Base-by-base conservation (phyloP, 2,888 invertebrate genomes). In the Pristionchus maxplancki region DNA sequence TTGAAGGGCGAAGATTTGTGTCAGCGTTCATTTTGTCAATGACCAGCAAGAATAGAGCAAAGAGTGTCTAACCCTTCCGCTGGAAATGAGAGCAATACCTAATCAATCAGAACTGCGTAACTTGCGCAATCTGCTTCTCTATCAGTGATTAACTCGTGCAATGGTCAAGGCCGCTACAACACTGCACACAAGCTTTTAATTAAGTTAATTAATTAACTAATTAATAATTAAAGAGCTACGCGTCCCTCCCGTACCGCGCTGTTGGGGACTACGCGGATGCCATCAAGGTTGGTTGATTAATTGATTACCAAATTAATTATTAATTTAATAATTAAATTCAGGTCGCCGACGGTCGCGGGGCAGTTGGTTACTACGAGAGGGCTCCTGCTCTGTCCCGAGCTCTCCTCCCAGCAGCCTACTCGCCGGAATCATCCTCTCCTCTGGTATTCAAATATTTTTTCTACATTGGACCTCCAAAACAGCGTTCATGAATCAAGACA, bases 291-390 rank as follows among this genome's bases (percentile, higher is more conserved):
- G 8, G 24, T 44, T 20, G 20, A 48, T n/a, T 48, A 9, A 74
- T 40, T 48, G 20, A n/a, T 37, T 71, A 31, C 64, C 11, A 28
- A 13, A 9, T 8, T 2, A 40, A 40, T 20, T 40, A 40, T 24
- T 71, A 64, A 11, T 9, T 8, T 11, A 34, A 31, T 31, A 40
- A 50, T n/a, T 31, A 50, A 20, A 28, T 84, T 2, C 0, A 84
- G 83, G 37, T 84, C 13, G 50, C 53, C 34, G 58, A 84, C 48
- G 83, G 83, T n/a, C 34, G 48, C 28, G 64, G 85, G 0, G 62
- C 64, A 9, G 48, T 84, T 24, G 85, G 85, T 0, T 85, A 64
- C 44, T 85, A 85, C 34, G 85, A 85, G 40, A 5, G 85, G 28
- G 28, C 40, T 15, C 37, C 83, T 0, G 31, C 31, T 0, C 20